These are phyloP conservation scores for Samia ricini DNA, from an alignment of 1,140 invertebrate species.

Conservation along the genomic window DNA sequence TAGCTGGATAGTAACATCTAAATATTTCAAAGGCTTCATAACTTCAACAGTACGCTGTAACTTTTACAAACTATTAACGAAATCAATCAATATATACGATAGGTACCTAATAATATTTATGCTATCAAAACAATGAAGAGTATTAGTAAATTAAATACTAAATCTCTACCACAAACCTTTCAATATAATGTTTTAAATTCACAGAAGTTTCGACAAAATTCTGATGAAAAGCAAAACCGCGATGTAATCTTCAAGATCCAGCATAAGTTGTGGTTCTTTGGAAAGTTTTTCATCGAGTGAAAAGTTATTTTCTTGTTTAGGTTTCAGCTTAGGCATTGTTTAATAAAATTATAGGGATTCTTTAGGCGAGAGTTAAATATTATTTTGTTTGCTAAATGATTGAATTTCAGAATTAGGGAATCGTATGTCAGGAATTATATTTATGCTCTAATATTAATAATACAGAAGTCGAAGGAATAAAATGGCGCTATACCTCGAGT, in stretches of 20 bases:
- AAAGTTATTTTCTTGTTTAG: neutral
- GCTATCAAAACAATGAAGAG: neutral
- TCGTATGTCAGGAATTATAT: no score
- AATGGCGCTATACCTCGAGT: no score
- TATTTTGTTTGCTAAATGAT: no score
- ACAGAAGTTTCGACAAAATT: neutral
- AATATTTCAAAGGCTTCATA: no score
- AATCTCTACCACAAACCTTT: neutral
- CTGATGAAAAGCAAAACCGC: neutral
- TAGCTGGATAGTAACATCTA: no score
- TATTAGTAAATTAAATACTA: neutral
- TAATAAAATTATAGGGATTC: neutral
- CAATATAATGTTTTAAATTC: neutral
- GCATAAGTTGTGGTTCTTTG: neutral
- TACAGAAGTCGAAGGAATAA: no score
- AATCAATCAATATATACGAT: no score
- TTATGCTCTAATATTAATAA: no score
- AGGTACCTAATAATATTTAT: neutral
- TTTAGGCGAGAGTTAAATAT: neutral
- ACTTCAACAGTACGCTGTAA: no score
- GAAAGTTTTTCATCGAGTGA: neutral
- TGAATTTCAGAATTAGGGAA: no score
- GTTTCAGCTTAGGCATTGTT: neutral
- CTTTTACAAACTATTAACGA: no score
- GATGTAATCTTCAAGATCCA: neutral